Base-by-base conservation (phyloP, 2,797 vertebrate genomes). In the Sebastes reedi region DNA sequence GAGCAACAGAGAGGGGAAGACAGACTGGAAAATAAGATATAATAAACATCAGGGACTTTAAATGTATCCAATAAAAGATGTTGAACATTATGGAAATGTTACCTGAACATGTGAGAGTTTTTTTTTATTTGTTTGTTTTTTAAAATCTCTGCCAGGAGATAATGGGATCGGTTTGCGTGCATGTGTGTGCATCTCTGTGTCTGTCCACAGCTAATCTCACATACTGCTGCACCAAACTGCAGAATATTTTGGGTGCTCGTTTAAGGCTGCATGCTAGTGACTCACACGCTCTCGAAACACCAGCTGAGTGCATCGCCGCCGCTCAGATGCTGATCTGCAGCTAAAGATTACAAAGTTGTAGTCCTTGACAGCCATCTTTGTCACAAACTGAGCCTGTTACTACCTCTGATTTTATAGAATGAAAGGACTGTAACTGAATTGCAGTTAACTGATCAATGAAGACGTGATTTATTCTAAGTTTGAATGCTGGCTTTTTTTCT, bases 11-110 rank as follows among this genome's bases (percentile, higher is more conserved):
- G 83, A 85, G 7, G 18, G 18, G 60, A 39, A 25, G 12, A 9
- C 39, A 18, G 24, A n/a, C 34, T 8, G n/a, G 36, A 24, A 71
- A 55, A 34, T 90, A 91, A 89, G 82, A 91, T 79, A 79, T 84
- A 83, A 91, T 79, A 79, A 85, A 82, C 79, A 91, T 76, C 22
- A 7, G 81, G 81, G 64, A 86, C 81, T 83, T 89, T 80, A 89
- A 94, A 90, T 87, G 78, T 69, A 71, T 9, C 84, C 88, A 90
- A 58, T 71, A 61, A 81, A 85, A 76, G 24, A 71, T 73, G 32
- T 14, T 30, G 24, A 81, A 85, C 78, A 77, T 68, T 39, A 13
- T 92, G 89, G 85, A 62, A 72, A 92, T 32, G 72, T 32, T 62
- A 60, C 46, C n/a, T 60, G 6, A 71, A 10, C 16, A 27, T 7